Conservation (phyloP, 2,113 vertebrate genomes). For the Odocoileus virginianus region DNA sequence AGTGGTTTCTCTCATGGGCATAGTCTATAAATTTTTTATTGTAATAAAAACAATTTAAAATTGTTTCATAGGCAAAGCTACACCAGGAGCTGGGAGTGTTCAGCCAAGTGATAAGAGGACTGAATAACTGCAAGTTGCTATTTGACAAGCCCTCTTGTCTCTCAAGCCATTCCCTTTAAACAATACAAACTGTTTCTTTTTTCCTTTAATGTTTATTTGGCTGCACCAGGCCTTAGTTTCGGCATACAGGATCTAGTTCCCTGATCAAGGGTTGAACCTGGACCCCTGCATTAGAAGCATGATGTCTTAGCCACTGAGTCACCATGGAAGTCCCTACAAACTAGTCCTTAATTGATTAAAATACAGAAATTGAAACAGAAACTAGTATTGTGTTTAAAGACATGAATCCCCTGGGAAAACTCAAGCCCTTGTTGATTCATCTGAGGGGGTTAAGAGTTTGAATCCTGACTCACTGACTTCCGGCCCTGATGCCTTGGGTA, state of each 20-base stretch:
- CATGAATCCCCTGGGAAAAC: neutral
- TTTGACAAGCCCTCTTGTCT: neutral
- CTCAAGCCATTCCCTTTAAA: neutral
- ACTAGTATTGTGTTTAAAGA: neutral
- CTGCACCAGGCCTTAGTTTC: neutral
- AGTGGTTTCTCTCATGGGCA: neutral
- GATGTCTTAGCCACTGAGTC: neutral
- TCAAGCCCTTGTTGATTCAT: neutral
- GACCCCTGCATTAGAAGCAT: neutral
- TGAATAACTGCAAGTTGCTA: neutral
- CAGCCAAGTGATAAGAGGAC: no score
- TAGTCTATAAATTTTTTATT: neutral
- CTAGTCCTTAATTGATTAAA: neutral
- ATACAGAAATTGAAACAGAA: neutral
- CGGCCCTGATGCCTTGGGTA: neutral
- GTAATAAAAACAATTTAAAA: slow-evolving; percentile 15
- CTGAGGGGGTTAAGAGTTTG: neutral
- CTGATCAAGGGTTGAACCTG: neutral
- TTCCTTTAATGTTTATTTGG: neutral
- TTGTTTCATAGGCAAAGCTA: neutral
- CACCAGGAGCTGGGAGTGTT: neutral
- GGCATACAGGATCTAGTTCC: neutral
- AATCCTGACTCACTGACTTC: neutral
- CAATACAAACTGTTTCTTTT: neutral
- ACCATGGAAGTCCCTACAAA: neutral